A percentile compares a stretch with the other conserved stretches of the same genome.
phyloP scores from a whole-genome alignment of 2,113 vertebrate genomes.

The Uria lomvia region DNA sequence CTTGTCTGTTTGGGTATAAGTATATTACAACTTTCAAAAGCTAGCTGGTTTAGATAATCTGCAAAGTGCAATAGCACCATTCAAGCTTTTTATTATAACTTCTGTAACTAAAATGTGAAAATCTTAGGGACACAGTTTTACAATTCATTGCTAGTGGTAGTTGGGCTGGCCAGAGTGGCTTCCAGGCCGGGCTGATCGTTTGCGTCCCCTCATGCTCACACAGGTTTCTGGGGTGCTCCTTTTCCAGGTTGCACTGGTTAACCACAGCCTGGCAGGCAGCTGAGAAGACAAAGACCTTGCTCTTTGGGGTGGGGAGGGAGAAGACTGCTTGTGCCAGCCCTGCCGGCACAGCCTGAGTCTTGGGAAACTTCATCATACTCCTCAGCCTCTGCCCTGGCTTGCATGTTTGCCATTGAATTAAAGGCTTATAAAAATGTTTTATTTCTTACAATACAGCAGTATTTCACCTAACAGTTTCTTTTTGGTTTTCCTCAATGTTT shows the following conservation, averaged over 20 bases:
- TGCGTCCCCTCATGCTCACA: fast-evolving
- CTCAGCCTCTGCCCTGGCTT: not conserved
- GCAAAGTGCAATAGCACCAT: not conserved
- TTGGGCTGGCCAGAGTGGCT: not conserved
- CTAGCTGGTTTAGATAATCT: fast-evolving
- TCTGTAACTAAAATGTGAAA: not conserved
- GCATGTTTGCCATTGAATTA: not conserved
- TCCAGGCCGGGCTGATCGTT: not conserved
- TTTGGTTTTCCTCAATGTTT: not conserved
- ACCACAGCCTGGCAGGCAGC: not conserved
- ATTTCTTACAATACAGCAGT: not conserved
- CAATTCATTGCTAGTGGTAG: not conserved
- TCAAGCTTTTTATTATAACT: not conserved
- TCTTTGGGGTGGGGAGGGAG: not conserved
- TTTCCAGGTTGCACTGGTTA: not conserved
- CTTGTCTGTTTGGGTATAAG: not conserved
- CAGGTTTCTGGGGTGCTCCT: not conserved
- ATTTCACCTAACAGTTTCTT: not conserved
- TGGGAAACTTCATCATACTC: not conserved
- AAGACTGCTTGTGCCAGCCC: not conserved
- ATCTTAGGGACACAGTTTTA: not conserved
- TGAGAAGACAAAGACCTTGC: not conserved
- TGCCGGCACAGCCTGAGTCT: not conserved
- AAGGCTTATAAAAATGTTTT: not conserved
- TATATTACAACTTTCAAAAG: not conserved